Base-by-base conservation (phyloP, 2,888 invertebrate species). In the Nasonia oneida region DNA sequence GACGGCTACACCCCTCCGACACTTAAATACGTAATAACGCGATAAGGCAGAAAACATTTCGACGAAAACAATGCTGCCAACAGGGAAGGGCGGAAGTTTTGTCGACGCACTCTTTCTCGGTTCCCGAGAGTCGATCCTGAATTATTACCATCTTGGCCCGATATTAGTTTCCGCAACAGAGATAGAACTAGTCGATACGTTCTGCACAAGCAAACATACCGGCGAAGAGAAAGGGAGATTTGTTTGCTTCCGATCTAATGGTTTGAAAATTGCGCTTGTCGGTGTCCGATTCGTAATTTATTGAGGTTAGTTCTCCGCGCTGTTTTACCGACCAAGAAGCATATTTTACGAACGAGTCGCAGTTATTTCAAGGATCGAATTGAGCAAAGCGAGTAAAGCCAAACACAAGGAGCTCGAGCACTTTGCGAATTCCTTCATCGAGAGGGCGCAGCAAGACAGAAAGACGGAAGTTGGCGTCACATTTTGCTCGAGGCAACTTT, bases 401-500 rank as follows among this genome's bases (percentile, higher is more conserved):
- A 67, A 67, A 67, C 14, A 67, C n/a, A 67, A 14, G 12, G 8
- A 15, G 10, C 23, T 29, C 29, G 3, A 67, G 33, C 33, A 67
- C 67, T 67, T 67, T 33, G 29, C 33, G 67, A 67, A 67, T 33
- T 33, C 67, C 67, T 33, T 4, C 1, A 37, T 37, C 23, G 23
- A 23, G 23, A 12, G 67, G 12, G 67, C 12, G 33, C 33, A 67
- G 12, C 23, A 14, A 6, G 1, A 57, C 18, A 57, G 67, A 15
- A 29, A 23, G 1, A 12, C n/a, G 29, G 15, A 67, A 67, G 29
- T 67, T 33, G 67, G 67, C 14, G 33, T 67, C 29, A 33, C 33
- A 67, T 67, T 67, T 33, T 67, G 67, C 29, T 14, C 67, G 67
- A 33, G 67, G 67, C 14, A 81, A 78, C 78, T 85, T 85, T 81